A percentile compares a stretch with the other conserved stretches of the same genome.
Conservation (phyloP, 2,113 vertebrate genomes). For the Okapia johnstoni region DNA sequence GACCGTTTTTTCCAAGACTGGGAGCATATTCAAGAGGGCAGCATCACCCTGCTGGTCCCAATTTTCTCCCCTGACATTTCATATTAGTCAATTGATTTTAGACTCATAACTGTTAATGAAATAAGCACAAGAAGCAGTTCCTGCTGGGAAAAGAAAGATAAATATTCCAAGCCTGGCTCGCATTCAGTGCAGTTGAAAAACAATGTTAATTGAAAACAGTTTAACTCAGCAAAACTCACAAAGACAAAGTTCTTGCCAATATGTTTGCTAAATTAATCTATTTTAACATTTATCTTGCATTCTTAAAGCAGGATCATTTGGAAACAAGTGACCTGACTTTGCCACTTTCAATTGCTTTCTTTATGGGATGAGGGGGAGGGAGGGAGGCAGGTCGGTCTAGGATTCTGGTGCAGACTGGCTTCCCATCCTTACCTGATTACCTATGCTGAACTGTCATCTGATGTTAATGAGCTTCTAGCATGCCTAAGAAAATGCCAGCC, state of each 20-base stretch:
- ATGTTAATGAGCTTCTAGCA: background rate
- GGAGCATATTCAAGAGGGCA: background rate
- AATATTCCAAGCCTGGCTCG: slow-evolving; percentile 3
- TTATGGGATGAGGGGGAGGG: background rate
- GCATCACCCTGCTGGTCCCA: background rate
- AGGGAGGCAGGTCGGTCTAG: background rate
- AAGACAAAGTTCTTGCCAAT: background rate
- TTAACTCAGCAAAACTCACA: slow-evolving; percentile 29
- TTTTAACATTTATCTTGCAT: background rate
- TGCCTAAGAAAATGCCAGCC: slow-evolving; percentile 3
- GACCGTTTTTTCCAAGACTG: background rate
- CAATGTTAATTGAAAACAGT: slow-evolving; percentile 43
- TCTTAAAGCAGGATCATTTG: slow-evolving; percentile 14
- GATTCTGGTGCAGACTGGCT: background rate
- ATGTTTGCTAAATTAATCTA: background rate
- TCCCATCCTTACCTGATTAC: background rate
- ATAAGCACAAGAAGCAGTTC: slow-evolving; percentile 27
- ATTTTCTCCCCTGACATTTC: background rate
- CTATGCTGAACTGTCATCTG: background rate
- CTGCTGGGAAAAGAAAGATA: slow-evolving; percentile 33
- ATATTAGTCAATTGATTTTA: background rate
- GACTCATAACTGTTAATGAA: slow-evolving; percentile 11
- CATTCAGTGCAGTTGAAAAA: slow-evolving; percentile 33
- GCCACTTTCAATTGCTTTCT: background rate
- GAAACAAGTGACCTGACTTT: background rate